A percentile compares a stretch with the other conserved stretches of the same genome.
Conservation (phyloP, 2,888 invertebrate species). For the Leptinotarsa peninsularis region DNA sequence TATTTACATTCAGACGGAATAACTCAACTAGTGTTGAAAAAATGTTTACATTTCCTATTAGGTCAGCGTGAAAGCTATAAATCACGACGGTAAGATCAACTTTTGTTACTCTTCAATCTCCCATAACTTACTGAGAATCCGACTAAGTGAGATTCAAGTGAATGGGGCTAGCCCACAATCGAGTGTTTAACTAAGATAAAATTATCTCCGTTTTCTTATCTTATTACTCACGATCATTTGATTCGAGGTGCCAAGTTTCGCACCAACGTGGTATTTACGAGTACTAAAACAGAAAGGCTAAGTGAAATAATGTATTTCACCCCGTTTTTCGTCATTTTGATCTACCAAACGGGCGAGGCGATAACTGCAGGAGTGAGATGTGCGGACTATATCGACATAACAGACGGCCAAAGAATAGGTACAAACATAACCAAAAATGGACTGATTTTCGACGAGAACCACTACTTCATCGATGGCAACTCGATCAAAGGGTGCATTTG, state of each 20-base stretch:
- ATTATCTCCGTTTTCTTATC: slow-evolving; percentile 9
- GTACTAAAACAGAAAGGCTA: background rate
- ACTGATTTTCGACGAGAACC: slow-evolving; percentile 39
- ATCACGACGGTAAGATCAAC: background rate
- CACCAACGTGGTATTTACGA: background rate
- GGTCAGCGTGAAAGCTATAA: slow-evolving; percentile 12
- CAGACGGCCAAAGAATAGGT: slow-evolving; percentile 43
- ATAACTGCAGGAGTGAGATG: slow-evolving; percentile 31
- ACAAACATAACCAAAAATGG: slow-evolving; percentile 45
- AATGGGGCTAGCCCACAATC: slow-evolving; percentile 11
- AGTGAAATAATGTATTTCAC: slow-evolving; percentile 8
- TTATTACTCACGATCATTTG: slow-evolving; percentile 10
- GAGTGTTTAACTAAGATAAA: slow-evolving; percentile 17
- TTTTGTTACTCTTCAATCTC: background rate
- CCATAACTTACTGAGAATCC: background rate
- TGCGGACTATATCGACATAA: slow-evolving; percentile 45
- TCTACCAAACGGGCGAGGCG: slow-evolving; percentile 5
- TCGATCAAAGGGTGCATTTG: slow-evolving; percentile 45
- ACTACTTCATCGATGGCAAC: slow-evolving; percentile 39
- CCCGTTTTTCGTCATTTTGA: slow-evolving; percentile 20
- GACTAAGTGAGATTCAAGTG: background rate
- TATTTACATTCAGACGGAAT: background rate
- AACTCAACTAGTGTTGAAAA: background rate
- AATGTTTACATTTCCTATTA: slow-evolving; percentile 4
- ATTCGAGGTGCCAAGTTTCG: slow-evolving; percentile 7